Conservation (phyloP, 2,113 vertebrate genomes). For the Macquaria australasica region DNA sequence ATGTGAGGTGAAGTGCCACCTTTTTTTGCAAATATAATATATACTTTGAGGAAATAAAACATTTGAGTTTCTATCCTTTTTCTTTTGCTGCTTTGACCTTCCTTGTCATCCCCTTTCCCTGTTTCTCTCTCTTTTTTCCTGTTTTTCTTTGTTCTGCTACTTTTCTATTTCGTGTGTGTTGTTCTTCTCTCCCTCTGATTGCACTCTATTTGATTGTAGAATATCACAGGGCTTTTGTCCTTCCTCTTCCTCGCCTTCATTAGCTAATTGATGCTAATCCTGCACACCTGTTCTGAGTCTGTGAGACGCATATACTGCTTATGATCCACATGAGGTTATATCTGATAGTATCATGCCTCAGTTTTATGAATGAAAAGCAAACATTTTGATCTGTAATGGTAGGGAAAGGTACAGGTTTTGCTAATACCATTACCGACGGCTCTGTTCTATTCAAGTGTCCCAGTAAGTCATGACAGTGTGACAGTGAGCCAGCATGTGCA, state of each 20-base stretch:
- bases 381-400: slow-evolving; percentile 10
- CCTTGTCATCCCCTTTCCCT: neutral
- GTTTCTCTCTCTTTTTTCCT: neutral
- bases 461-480: neutral
- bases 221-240: slow-evolving; percentile 17
- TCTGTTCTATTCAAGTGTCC: too few species aligned
- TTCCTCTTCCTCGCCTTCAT: slow-evolving; percentile 46
- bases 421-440: slow-evolving; percentile 2
- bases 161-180: neutral
- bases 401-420: neutral
- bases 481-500: neutral
- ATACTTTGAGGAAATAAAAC: neutral
- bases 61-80: neutral
- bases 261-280: slow-evolving; percentile 61
- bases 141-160: neutral
- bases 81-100: neutral
- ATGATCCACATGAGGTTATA: neutral
- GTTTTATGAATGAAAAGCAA: slow-evolving; percentile 58
- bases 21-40: neutral
- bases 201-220: slow-evolving; percentile 56
- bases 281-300: slow-evolving; percentile 53
- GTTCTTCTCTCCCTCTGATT: neutral
- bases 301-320: slow-evolving; percentile 5
- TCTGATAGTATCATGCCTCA: slow-evolving; percentile 42
- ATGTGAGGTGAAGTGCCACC: neutral